A percentile compares a stretch with the other conserved stretches of the same genome.
phyloP scores from a whole-genome alignment of 2,797 vertebrate species.

The Cossypha caffra region DNA sequence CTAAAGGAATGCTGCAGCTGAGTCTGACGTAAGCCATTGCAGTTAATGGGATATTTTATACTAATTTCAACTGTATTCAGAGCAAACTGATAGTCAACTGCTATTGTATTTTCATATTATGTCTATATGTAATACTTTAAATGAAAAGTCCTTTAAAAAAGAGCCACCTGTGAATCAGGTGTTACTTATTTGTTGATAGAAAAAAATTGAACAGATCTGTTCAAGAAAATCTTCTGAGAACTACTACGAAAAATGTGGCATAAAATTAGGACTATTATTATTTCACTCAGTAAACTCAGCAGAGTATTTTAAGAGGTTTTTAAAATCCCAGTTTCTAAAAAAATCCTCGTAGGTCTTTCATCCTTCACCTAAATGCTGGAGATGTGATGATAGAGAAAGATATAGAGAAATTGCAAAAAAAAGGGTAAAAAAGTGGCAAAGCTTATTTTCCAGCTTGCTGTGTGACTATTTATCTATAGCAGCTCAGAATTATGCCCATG shows the following conservation, averaged over 20 bases:
- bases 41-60: background rate
- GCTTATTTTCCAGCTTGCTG: background rate
- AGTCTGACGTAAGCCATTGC: background rate
- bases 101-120: background rate
- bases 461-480: background rate
- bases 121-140: background rate
- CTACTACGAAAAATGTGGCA: background rate
- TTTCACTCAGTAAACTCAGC: background rate
- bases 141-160: background rate
- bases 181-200: background rate
- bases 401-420: background rate
- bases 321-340: background rate
- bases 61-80: background rate
- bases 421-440: background rate
- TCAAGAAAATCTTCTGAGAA: background rate
- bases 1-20: background rate
- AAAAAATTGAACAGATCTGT: background rate
- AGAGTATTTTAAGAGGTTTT: background rate
- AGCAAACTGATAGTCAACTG: background rate
- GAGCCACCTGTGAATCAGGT: background rate
- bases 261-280: background rate
- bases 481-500: background rate
- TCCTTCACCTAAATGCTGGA: background rate
- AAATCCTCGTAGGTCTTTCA: background rate
- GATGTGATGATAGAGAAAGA: background rate